phyloP scores from a whole-genome alignment of 2,113 vertebrate species.

The Callocephalon fimbriatum region DNA sequence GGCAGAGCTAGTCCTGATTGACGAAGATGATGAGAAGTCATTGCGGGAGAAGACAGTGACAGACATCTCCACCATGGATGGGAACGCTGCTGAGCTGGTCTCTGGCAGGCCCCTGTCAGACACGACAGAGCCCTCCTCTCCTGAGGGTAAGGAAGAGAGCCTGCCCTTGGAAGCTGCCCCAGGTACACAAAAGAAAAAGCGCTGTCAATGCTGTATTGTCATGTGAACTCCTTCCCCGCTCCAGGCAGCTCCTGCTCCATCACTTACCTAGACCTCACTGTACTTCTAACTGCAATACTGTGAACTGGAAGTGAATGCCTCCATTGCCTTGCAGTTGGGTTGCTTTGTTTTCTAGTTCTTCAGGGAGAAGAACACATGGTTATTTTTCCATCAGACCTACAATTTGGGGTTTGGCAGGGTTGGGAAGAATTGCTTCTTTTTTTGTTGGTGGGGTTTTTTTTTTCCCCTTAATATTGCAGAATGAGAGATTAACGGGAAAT shows the following conservation, averaged over 20 bases:
- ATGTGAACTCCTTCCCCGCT: slow-evolving; percentile 89
- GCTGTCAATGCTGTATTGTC: slow-evolving; percentile 98
- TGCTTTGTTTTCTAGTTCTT: slow-evolving; percentile 77
- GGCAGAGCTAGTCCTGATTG: slow-evolving; percentile 95
- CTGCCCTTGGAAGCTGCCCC: slow-evolving; percentile 86
- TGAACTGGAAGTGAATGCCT: slow-evolving; percentile 83
- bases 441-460: neutral
- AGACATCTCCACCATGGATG: slow-evolving; percentile 90
- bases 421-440: neutral
- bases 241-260: slow-evolving; percentile 77
- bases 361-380: slow-evolving; percentile 30
- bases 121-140: slow-evolving; percentile 94
- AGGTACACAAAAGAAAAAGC: slow-evolving; percentile 99
- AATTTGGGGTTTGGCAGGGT: neutral
- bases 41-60: slow-evolving; percentile 97
- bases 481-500: slow-evolving; percentile 41
- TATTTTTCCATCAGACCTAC: slow-evolving; percentile 48
- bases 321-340: slow-evolving; percentile 83
- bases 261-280: slow-evolving; percentile 82
- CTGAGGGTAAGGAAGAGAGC: slow-evolving; percentile 92
- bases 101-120: slow-evolving; percentile 89
- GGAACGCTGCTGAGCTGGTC: slow-evolving; percentile 94
- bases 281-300: slow-evolving; percentile 92
- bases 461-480: slow-evolving; percentile 10
- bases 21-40: slow-evolving; percentile 95